phyloP scores from a whole-genome alignment of 2,113 vertebrate genomes.

The Butorides virescens region DNA sequence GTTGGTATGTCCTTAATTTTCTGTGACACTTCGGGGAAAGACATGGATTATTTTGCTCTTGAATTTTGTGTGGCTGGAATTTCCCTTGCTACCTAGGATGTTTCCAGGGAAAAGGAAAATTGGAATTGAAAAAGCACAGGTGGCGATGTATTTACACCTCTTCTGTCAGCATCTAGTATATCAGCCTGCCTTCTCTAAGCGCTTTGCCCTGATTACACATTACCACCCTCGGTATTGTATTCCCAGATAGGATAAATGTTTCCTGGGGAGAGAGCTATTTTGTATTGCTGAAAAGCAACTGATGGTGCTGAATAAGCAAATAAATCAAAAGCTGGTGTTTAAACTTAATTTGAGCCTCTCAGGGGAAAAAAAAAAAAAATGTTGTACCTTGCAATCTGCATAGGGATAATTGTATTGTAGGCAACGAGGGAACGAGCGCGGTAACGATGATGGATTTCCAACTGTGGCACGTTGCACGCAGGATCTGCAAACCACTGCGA shows the following conservation, averaged over 20 bases:
- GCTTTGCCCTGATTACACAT: conserved; percentile 15
- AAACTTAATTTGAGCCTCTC: conserved; percentile 23
- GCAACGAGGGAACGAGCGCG: not conserved
- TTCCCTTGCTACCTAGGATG: not conserved
- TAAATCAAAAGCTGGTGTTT: conserved; percentile 9
- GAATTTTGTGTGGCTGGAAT: not conserved
- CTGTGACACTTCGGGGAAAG: not conserved
- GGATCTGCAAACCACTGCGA: not conserved
- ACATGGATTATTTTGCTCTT: not conserved
- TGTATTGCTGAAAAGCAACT: conserved; percentile 4
- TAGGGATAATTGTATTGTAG: not conserved
- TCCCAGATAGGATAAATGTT: conserved; percentile 19
- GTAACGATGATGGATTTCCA: not conserved
- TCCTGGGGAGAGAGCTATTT: not conserved
- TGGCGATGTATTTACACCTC: not conserved
- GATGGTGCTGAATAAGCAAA: conserved; percentile 25
- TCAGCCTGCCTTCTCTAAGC: not conserved
- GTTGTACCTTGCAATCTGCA: not conserved
- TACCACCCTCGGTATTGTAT: not conserved
- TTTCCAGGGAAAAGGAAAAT: conserved; percentile 3
- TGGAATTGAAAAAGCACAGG: not conserved
- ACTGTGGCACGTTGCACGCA: not conserved
- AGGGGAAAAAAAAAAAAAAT: not conserved
- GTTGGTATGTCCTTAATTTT: not conserved
- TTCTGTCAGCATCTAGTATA: not conserved